Evolutionary conservation across 2,797 vertebrate species (phyloP).

Genomic region (Muraenolepis orangiensis): DNA sequence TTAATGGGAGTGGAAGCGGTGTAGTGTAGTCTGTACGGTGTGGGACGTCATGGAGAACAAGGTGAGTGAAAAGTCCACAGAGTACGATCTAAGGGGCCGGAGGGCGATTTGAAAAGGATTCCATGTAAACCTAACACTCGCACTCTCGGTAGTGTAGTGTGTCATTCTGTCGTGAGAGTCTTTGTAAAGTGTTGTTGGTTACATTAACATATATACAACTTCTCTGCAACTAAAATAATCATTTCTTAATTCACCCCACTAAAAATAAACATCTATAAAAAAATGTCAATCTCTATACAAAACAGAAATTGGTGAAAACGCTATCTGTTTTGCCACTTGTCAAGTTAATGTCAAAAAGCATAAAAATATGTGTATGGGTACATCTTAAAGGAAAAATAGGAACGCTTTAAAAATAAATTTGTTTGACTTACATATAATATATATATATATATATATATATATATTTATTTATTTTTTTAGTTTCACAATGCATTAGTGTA

Average conservation of each 20-base stretch:
- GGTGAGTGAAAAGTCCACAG: conserved; percentile 41
- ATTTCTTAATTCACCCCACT: conserved; percentile 41
- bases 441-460: conserved; percentile 58
- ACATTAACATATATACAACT: background rate
- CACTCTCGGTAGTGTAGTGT: conserved; percentile 44
- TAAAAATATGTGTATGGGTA: background rate
- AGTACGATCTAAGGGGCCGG: conserved; percentile 35
- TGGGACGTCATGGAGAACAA: background rate
- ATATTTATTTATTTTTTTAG: conserved; percentile 65
- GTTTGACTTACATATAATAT: conserved; percentile 49
- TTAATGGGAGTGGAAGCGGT: conserved; percentile 41
- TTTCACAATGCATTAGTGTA: conserved; percentile 58
- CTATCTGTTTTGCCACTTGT: conserved; percentile 5
- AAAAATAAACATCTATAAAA: conserved; percentile 34
- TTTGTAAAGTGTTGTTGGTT: conserved; percentile 41
- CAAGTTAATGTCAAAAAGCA: background rate
- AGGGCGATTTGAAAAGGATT: conserved; percentile 30
- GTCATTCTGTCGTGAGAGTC: conserved; percentile 50
- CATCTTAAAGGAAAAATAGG: conserved; percentile 48
- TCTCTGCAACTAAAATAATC: conserved; percentile 43
- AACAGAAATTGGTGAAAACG: background rate
- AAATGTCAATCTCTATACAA: conserved; percentile 21
- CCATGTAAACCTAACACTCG: conserved; percentile 39
- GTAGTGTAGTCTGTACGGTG: conserved; percentile 47
- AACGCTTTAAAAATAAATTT: conserved; percentile 63